Evolutionary conservation across 2,113 vertebrate species (phyloP).

Genomic region (Leuciscus idus): DNA sequence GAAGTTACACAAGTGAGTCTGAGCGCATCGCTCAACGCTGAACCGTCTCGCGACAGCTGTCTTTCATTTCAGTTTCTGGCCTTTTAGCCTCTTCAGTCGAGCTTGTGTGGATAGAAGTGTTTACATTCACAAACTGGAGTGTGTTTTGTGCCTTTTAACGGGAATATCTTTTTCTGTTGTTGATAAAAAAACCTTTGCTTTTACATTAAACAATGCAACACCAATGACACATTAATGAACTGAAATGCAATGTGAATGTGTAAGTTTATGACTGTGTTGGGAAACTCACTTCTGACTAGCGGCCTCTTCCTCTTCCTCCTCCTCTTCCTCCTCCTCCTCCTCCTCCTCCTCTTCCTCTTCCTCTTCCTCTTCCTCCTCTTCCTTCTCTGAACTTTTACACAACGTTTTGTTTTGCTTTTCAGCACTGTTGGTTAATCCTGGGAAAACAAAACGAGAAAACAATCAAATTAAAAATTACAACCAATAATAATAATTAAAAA

Average conservation of each 20-base stretch:
- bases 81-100: background rate
- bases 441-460: background rate
- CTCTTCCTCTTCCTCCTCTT: too few relatives aligned
- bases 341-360: background rate
- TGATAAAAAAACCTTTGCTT: too few relatives aligned
- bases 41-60: background rate
- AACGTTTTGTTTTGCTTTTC: too few relatives aligned
- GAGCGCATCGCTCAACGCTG: background rate
- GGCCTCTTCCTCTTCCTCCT: too few relatives aligned
- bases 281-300: background rate
- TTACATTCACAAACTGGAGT: too few relatives aligned
- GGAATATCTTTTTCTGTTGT: too few relatives aligned
- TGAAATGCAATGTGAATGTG: background rate
- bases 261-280: background rate
- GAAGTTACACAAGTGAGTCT: slow-evolving; percentile 2
- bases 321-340: too few relatives aligned
- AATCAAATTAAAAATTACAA: background rate
- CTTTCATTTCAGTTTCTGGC: background rate
- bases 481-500: background rate
- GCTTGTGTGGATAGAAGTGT: background rate
- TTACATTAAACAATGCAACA: background rate
- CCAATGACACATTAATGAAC: background rate
- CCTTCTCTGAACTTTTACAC: background rate
- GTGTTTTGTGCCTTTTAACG: too few relatives aligned
- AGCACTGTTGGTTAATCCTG: background rate